Evolutionary conservation across 2,888 invertebrate species (phyloP).

Genomic region (Orthosia incerta): DNA sequence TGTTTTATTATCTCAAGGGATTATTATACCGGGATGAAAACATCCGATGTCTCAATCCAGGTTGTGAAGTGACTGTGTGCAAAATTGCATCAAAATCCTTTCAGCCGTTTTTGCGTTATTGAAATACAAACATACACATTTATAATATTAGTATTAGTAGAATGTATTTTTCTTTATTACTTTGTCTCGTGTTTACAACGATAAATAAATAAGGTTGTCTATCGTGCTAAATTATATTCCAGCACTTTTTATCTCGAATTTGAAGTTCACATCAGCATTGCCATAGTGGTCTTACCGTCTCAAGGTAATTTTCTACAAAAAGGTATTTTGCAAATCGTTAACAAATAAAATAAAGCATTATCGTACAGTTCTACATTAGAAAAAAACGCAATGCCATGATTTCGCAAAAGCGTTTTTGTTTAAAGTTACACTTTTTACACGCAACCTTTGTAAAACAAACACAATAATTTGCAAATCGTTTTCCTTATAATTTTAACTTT

Average conservation of each 20-base stretch:
- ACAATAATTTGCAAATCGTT: constrained; percentile 5
- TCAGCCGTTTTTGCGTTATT: no score
- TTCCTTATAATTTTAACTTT: constrained; percentile 12
- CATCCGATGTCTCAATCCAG: no score
- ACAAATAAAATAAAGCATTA: neutral
- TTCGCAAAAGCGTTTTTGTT: constrained; percentile 13
- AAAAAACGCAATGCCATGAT: constrained; percentile 1
- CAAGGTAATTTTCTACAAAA: neutral
- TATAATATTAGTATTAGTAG: no score
- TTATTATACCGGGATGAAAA: no score
- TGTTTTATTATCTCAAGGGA: no score
- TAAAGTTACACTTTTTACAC: constrained; percentile 19
- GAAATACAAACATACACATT: no score
- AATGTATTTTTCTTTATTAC: no score
- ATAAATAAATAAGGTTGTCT: no score
- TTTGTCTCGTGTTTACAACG: no score
- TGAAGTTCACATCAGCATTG: neutral
- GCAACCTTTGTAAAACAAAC: constrained; percentile 11
- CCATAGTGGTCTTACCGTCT: neutral
- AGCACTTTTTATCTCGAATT: neutral
- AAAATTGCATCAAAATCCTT: no score
- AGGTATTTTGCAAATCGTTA: neutral
- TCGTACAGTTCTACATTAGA: neutral
- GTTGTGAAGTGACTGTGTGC: no score
- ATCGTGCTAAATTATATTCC: no score